Evolutionary conservation across 2,797 vertebrate species (phyloP).

Genomic region (Manis crassicaudata): DNA sequence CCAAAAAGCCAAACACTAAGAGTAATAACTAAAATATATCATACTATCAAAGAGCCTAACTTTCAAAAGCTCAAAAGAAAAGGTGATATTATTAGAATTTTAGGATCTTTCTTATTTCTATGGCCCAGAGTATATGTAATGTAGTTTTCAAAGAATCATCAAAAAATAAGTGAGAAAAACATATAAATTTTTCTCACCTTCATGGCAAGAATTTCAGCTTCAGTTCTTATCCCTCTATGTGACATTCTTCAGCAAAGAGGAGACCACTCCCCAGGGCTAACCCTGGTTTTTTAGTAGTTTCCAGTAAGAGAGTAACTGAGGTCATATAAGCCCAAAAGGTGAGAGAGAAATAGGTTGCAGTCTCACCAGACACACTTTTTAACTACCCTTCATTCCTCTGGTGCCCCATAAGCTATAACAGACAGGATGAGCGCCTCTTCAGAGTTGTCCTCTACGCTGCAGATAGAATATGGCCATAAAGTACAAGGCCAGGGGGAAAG

Average conservation of each 20-base stretch:
- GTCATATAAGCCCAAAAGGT: not conserved
- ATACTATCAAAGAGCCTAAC: conserved; percentile 31
- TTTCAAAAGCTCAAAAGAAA: conserved; percentile 49
- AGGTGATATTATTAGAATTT: not conserved
- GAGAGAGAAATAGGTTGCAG: not conserved
- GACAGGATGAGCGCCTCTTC: not conserved
- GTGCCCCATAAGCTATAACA: not conserved
- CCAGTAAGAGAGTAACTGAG: not conserved
- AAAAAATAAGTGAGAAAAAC: not conserved
- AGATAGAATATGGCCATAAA: not conserved
- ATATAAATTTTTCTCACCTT: not conserved
- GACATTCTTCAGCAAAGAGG: not conserved
- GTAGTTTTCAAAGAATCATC: not conserved
- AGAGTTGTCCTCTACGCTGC: not conserved
- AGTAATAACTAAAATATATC: conserved; percentile 36
- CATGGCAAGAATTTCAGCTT: not conserved
- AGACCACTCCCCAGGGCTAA: not conserved
- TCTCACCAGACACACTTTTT: not conserved
- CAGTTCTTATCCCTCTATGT: not conserved
- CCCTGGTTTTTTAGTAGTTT: not conserved
- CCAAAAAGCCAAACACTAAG: not conserved
- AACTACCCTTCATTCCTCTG: not conserved
- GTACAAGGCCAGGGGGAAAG: not conserved
- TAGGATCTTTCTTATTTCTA: not conserved
- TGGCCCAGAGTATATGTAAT: not conserved